A percentile compares a stretch with the other conserved stretches of the same genome.
phyloP scores from a whole-genome alignment of 2,888 invertebrate genomes.

The Rhabditoides inermis region DNA sequence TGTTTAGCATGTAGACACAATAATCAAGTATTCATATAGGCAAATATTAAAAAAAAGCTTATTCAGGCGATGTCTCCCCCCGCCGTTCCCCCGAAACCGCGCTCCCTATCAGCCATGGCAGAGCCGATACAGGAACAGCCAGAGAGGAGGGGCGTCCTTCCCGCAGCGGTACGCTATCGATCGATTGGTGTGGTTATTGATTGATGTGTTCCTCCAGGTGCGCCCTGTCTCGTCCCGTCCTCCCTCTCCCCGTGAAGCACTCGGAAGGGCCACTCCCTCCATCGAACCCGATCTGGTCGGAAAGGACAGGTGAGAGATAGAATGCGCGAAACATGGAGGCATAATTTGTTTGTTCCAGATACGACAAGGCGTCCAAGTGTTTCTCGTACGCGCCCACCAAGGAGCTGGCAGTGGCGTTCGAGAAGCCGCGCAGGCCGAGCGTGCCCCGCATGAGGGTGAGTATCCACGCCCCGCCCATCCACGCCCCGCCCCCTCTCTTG shows the following conservation, averaged over 20 bases:
- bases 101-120: slow-evolving; percentile 53
- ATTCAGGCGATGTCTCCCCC: slow-evolving; percentile 32
- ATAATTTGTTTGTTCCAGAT: slow-evolving; percentile 19
- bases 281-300: slow-evolving; percentile 51
- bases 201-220: too few relatives aligned
- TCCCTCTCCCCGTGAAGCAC: slow-evolving; percentile 4
- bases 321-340: too few relatives aligned
- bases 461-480: slow-evolving; percentile 24
- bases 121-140: slow-evolving; percentile 35
- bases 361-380: slow-evolving; percentile 50
- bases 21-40: too few relatives aligned
- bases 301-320: slow-evolving; percentile 31
- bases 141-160: slow-evolving; percentile 8
- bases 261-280: slow-evolving; percentile 27
- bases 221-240: slow-evolving; percentile 3
- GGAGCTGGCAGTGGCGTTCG: slow-evolving; percentile 47
- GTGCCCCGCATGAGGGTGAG: too few relatives aligned
- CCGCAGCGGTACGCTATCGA: too few relatives aligned
- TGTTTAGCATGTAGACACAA: too few relatives aligned
- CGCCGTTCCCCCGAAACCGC: slow-evolving; percentile 52
- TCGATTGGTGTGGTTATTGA: too few relatives aligned
- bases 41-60: too few relatives aligned
- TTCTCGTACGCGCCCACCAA: slow-evolving; percentile 52
- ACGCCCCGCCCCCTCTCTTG: too few relatives aligned
- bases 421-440: slow-evolving; percentile 18